A percentile compares a stretch with the other conserved stretches of the same genome.
Conservation (phyloP, 2,888 invertebrate species). For the Nemurella pictetii region DNA sequence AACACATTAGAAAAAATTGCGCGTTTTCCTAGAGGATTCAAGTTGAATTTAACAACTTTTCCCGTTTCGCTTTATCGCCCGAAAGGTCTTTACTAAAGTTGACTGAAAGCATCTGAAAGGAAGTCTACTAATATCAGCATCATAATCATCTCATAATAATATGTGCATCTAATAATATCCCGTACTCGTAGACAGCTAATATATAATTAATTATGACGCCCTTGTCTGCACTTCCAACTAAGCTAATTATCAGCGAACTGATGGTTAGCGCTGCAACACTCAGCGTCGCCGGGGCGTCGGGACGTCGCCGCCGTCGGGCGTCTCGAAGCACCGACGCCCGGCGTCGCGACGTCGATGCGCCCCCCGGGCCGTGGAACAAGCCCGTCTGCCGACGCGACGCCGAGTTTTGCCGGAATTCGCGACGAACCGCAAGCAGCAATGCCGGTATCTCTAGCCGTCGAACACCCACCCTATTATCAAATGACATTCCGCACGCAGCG, state of each 20-base stretch:
- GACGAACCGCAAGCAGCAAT: neutral
- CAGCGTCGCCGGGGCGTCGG: neutral
- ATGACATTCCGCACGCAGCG: neutral
- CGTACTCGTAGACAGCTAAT: too few species aligned
- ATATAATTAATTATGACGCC: neutral
- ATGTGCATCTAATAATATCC: too few species aligned
- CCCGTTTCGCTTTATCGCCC: too few species aligned
- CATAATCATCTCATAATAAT: too few species aligned
- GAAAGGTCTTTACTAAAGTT: too few species aligned
- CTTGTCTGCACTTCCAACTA: neutral
- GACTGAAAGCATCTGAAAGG: too few species aligned
- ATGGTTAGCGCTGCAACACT: neutral
- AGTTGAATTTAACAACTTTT: too few species aligned
- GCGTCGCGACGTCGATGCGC: neutral
- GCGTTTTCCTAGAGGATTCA: too few species aligned
- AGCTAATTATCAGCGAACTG: neutral
- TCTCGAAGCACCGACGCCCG: neutral
- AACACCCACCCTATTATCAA: neutral
- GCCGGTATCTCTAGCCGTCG: neutral
- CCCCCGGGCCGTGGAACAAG: too few species aligned
- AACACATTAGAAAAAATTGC: too few species aligned
- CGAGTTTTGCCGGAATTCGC: neutral
- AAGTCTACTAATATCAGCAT: too few species aligned
- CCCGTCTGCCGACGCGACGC: neutral
- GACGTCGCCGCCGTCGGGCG: neutral